These are phyloP conservation scores for Microhierax caerulescens DNA, from an alignment of 2,797 vertebrate genomes.

Conservation along the genomic window DNA sequence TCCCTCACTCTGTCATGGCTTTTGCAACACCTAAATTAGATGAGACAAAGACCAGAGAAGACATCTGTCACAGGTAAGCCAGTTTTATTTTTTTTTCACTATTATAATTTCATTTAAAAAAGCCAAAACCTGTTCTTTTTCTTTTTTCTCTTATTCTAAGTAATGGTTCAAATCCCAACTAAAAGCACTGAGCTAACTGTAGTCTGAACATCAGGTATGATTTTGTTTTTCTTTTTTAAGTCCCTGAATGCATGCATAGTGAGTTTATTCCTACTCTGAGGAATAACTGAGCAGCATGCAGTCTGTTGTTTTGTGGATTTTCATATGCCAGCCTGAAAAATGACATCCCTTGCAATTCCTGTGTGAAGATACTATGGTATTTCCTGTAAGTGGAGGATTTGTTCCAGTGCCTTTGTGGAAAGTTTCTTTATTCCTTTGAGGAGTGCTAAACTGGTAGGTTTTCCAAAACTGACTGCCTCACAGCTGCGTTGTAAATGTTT, in stretches of 20 bases:
- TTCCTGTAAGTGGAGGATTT: not conserved
- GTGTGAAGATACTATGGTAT: not conserved
- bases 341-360: not conserved
- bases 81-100: not conserved
- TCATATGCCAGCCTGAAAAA: not conserved
- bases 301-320: not conserved
- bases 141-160: not conserved
- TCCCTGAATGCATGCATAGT: not conserved
- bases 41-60: not conserved
- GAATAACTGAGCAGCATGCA: not conserved
- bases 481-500: not conserved
- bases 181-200: not conserved
- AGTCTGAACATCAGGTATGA: not conserved
- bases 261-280: not conserved
- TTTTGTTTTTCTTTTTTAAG: not conserved
- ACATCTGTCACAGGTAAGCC: not conserved
- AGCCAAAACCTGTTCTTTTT: fast-evolving
- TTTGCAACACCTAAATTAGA: not conserved
- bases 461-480: not conserved
- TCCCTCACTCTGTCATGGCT: not conserved
- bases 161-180: not conserved
- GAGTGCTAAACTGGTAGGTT: not conserved
- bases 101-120: not conserved
- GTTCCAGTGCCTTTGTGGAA: not conserved
- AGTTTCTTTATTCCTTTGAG: not conserved